Evolutionary conservation across 2,113 vertebrate genomes (phyloP).

Genomic region (Anser cygnoides): DNA sequence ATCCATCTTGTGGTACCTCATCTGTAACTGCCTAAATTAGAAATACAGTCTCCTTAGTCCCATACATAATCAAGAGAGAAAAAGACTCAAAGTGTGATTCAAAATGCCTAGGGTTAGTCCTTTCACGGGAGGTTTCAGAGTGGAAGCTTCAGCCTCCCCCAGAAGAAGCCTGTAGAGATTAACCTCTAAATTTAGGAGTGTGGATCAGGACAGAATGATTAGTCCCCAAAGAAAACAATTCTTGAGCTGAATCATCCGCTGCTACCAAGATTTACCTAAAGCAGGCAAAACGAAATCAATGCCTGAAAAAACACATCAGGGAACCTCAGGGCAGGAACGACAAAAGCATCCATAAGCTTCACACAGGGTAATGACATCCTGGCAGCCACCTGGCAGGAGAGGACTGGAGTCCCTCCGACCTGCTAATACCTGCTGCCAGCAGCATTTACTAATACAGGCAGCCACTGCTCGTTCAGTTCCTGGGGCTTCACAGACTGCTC

Average conservation of each 20-base stretch:
- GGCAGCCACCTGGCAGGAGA: conserved; percentile 41
- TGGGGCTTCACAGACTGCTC: not conserved
- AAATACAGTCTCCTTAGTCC: conserved; percentile 53
- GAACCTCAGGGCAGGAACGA: not conserved
- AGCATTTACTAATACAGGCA: conserved; percentile 25
- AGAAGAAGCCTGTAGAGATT: conserved; percentile 19
- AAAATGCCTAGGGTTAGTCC: not conserved
- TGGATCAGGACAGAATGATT: conserved; percentile 28
- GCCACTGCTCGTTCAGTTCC: not conserved
- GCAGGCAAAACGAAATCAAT: conserved; percentile 10
- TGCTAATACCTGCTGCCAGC: conserved; percentile 31
- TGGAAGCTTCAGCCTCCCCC: not conserved
- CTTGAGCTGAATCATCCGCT: not conserved
- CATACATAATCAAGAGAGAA: conserved; percentile 23
- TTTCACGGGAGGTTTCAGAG: not conserved
- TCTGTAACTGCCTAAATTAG: conserved; percentile 54
- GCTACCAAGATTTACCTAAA: not conserved
- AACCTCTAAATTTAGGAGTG: conserved; percentile 6
- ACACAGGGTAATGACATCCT: not conserved
- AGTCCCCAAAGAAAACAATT: conserved; percentile 16
- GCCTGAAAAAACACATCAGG: not conserved
- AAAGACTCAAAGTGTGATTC: not conserved
- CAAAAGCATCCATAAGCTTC: conserved; percentile 22
- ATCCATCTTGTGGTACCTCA: conserved; percentile 57
- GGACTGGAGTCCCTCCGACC: not conserved